These are phyloP conservation scores for Cantharis rufa DNA, from an alignment of 2,888 invertebrate species.

Conservation along the genomic window DNA sequence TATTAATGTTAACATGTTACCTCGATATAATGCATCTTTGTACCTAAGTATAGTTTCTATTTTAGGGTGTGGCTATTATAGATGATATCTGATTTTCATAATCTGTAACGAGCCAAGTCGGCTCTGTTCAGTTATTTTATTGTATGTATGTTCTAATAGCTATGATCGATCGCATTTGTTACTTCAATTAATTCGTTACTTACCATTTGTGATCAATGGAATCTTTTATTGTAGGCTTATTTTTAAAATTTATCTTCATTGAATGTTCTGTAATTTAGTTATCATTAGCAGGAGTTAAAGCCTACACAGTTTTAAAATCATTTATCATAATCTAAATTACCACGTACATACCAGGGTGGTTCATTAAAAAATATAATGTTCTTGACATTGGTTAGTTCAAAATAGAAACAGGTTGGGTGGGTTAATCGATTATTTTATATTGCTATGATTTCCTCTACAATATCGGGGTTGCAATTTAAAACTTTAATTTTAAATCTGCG, in stretches of 20 bases:
- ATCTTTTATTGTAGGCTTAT: background rate
- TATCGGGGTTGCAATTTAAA: too few relatives aligned
- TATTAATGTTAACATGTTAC: background rate
- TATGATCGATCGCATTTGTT: constrained; percentile 19
- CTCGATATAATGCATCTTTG: background rate
- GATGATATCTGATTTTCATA: constrained; percentile 24
- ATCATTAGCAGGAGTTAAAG: background rate
- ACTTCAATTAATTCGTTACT: constrained; percentile 21
- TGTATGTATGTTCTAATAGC: constrained; percentile 12
- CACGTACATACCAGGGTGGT: background rate
- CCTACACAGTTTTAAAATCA: background rate
- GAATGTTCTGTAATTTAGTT: background rate
- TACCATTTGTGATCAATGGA: background rate
- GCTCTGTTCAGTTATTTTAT: constrained; percentile 12
- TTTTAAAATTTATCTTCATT: background rate
- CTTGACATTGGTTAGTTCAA: too few relatives aligned
- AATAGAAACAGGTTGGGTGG: too few relatives aligned
- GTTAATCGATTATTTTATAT: too few relatives aligned
- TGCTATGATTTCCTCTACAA: too few relatives aligned
- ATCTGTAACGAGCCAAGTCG: constrained; percentile 21
- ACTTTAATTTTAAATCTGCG: too few relatives aligned
- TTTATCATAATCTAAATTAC: background rate
- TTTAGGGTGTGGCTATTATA: constrained; percentile 25
- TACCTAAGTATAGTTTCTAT: constrained; percentile 2
- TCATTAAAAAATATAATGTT: background rate